Evolutionary conservation across 1,140 invertebrate species (phyloP).

Genomic region (Venustaconcha ellipsiformis): DNA sequence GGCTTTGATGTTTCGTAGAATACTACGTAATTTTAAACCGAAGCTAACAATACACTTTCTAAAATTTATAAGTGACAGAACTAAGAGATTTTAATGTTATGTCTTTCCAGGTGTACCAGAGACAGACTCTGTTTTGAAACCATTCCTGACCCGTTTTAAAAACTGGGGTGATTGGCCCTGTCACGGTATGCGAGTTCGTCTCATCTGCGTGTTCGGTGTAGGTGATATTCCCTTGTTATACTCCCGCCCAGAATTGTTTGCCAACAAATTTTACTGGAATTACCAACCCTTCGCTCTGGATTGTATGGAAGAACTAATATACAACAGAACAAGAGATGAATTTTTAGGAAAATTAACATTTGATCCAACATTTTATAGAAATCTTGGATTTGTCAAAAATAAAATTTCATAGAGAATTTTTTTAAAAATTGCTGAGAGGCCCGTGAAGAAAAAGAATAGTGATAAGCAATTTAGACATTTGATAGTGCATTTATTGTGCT

Average conservation of each 20-base stretch:
- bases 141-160: conserved; percentile 31
- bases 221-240: conserved; percentile 36
- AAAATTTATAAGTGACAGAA: no score
- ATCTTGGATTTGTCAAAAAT: conserved; percentile 27
- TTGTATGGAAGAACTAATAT: conserved; percentile 31
- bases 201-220: conserved; percentile 44
- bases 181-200: conserved; percentile 31
- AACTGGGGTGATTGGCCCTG: conserved; percentile 35
- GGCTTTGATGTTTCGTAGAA: no score
- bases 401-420: neutral
- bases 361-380: conserved; percentile 20
- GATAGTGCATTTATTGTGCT: no score
- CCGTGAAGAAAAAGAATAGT: no score
- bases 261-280: conserved; percentile 43
- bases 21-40: no score
- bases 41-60: no score
- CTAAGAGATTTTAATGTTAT: neutral
- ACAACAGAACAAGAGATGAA: conserved; percentile 27
- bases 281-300: conserved; percentile 39
- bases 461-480: no score
- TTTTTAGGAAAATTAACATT: conserved; percentile 11
- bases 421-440: no score
- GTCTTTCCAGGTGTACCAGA: conserved; percentile 17
- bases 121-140: conserved; percentile 11
- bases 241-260: conserved; percentile 39